A percentile compares a stretch with the other conserved stretches of the same genome.
phyloP scores from a whole-genome alignment of 2,797 vertebrate genomes.

The Xiphophorus birchmanni region DNA sequence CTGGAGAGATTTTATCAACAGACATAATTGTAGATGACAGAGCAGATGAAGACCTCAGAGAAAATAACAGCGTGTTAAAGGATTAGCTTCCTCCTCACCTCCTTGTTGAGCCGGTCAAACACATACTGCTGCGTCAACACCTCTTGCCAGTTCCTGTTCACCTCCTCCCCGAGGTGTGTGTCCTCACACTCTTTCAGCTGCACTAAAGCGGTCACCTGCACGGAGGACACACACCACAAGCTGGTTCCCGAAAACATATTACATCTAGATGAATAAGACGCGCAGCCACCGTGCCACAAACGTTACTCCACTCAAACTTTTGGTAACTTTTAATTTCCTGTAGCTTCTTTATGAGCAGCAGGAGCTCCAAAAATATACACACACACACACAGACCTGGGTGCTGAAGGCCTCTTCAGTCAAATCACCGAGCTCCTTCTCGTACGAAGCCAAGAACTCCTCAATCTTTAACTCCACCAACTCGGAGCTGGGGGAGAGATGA shows the following conservation, averaged over 20 bases:
- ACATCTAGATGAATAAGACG: neutral
- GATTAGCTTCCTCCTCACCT: conserved; percentile 77
- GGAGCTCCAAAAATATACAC: conserved; percentile 27
- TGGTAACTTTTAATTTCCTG: conserved; percentile 1
- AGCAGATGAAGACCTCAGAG: neutral
- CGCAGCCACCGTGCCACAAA: neutral
- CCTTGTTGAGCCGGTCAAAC: conserved; percentile 90
- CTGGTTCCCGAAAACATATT: neutral
- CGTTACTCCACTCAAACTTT: conserved; percentile 22
- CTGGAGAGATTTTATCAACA: neutral
- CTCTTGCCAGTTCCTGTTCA: conserved; percentile 95
- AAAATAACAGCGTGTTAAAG: neutral
- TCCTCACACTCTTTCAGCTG: conserved; percentile 97
- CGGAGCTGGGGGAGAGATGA: conserved; percentile 82
- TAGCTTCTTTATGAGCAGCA: conserved; percentile 22
- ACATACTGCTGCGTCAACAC: conserved; percentile 94
- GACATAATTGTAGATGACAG: neutral
- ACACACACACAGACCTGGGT: conserved; percentile 81
- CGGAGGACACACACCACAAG: neutral
- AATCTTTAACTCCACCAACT: conserved; percentile 93
- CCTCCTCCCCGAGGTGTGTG: conserved; percentile 95
- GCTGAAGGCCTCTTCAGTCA: conserved; percentile 91
- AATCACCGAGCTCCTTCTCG: conserved; percentile 85
- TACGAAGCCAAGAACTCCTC: conserved; percentile 93
- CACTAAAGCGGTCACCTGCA: conserved; percentile 90